A percentile compares a stretch with the other conserved stretches of the same genome.
These are phyloP conservation scores for Lepidurus couesii DNA, from an alignment of 1,140 invertebrate species.

Conservation along the genomic window DNA sequence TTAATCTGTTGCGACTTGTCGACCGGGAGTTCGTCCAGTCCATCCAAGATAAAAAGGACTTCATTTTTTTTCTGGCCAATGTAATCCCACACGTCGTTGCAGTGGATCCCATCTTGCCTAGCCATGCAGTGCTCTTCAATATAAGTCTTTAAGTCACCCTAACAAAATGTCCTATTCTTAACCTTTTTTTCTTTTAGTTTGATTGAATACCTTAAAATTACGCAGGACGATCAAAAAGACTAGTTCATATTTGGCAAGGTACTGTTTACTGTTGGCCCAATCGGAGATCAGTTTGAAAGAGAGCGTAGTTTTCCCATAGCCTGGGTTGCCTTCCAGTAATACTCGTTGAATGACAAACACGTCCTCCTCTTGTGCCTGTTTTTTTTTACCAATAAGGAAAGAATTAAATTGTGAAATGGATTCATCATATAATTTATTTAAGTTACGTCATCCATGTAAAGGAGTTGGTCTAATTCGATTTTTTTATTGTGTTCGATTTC, in stretches of 20 bases:
- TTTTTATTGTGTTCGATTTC: background rate
- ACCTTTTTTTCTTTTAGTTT: conserved; percentile 33
- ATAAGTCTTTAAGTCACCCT: background rate
- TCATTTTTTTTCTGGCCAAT: conserved; percentile 36
- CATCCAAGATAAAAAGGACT: conserved; percentile 39
- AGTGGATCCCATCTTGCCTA: background rate
- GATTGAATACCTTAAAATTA: conserved; percentile 38
- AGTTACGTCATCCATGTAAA: background rate
- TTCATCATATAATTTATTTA: background rate
- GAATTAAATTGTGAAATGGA: too few species aligned
- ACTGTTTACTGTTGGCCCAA: conserved; percentile 36
- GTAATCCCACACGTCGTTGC: conserved; percentile 37
- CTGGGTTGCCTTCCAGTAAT: conserved; percentile 37
- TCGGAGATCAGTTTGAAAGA: conserved; percentile 38
- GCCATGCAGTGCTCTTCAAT: background rate
- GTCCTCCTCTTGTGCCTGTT: background rate
- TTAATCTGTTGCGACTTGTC: conserved; percentile 36
- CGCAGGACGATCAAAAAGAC: conserved; percentile 38
- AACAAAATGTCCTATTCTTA: background rate
- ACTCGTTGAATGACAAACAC: background rate
- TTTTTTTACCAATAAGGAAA: too few species aligned
- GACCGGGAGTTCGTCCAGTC: conserved; percentile 38
- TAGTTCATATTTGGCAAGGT: conserved; percentile 36
- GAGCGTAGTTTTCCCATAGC: conserved; percentile 38
- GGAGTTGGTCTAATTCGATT: background rate